phyloP scores from a whole-genome alignment of 2,888 invertebrate genomes.

The Pimpla rufipes region DNA sequence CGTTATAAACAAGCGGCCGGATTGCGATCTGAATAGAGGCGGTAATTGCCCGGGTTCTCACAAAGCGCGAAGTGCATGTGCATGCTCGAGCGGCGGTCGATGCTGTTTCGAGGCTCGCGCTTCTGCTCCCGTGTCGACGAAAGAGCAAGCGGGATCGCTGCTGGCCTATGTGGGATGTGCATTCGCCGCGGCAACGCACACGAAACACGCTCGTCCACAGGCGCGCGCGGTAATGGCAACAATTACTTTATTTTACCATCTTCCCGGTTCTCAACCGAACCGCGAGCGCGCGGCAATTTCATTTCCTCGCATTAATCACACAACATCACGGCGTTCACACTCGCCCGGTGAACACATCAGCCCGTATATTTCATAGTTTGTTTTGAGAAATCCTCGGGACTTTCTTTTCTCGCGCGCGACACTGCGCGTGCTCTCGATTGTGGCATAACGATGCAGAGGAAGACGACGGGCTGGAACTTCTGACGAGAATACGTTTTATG shows the following conservation, averaged over 20 bases:
- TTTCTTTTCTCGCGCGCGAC: slow-evolving; percentile 63
- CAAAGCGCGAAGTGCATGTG: slow-evolving; percentile 72
- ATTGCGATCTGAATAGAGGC: slow-evolving; percentile 77
- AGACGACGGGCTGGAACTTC: slow-evolving; percentile 20
- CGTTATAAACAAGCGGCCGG: slow-evolving; percentile 78
- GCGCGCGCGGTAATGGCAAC: slow-evolving; percentile 79
- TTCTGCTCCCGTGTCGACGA: slow-evolving; percentile 52
- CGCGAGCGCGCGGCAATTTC: slow-evolving; percentile 68
- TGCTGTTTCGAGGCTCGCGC: slow-evolving; percentile 47
- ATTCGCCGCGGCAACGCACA: slow-evolving; percentile 25
- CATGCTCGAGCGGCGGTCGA: slow-evolving; percentile 50
- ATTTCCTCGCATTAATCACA: slow-evolving; percentile 74
- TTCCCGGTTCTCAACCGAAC: slow-evolving; percentile 79
- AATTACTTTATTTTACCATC: slow-evolving; percentile 83
- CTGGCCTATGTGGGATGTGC: slow-evolving; percentile 36
- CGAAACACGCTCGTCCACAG: slow-evolving; percentile 63
- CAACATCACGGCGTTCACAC: slow-evolving; percentile 74
- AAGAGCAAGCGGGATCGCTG: slow-evolving; percentile 29
- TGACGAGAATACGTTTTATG: background rate
- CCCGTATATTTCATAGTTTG: slow-evolving; percentile 56
- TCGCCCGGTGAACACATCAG: slow-evolving; percentile 27
- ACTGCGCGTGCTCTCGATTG: slow-evolving; percentile 13
- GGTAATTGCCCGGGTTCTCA: slow-evolving; percentile 85
- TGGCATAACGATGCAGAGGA: slow-evolving; percentile 44
- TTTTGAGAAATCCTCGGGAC: slow-evolving; percentile 67